Percentiles rank a stretch among this genome's conserved stretches.
phyloP scores from a whole-genome alignment of 2,113 vertebrate species.

The Leucopternis melanops region DNA sequence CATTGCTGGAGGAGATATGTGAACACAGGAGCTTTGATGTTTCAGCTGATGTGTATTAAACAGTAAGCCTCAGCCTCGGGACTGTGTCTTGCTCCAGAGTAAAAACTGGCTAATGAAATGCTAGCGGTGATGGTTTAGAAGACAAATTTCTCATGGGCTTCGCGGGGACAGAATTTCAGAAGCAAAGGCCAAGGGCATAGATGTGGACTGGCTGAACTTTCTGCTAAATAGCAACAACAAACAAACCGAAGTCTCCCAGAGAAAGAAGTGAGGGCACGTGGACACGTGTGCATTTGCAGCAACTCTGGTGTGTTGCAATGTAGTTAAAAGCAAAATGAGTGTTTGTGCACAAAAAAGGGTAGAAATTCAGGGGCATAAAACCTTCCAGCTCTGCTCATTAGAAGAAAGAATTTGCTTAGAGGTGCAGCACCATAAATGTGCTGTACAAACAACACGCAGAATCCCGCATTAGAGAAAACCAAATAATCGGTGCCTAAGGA shows the following conservation, averaged over 20 bases:
- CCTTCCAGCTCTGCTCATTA: background rate
- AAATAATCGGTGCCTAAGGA: constrained; percentile 25
- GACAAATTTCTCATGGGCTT: background rate
- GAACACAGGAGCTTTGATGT: background rate
- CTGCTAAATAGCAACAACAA: background rate
- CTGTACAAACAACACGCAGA: constrained; percentile 3
- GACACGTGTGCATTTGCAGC: background rate
- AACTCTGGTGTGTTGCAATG: accelerated
- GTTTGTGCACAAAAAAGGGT: background rate
- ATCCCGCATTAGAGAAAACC: background rate
- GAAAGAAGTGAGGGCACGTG: background rate
- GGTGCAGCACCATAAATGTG: background rate
- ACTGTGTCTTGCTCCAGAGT: background rate
- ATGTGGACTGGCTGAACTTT: background rate
- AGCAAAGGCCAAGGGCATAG: background rate
- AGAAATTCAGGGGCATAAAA: background rate
- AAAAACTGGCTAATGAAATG: background rate
- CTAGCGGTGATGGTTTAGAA: background rate
- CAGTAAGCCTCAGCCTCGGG: background rate
- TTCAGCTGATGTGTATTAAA: background rate
- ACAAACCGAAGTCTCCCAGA: background rate
- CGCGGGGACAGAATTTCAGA: background rate
- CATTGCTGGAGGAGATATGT: background rate
- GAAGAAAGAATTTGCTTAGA: background rate
- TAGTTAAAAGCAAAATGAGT: background rate